Percentiles rank a stretch among this genome's conserved stretches.
Conservation (phyloP, 2,113 vertebrate genomes). For the Monopterus albus region DNA sequence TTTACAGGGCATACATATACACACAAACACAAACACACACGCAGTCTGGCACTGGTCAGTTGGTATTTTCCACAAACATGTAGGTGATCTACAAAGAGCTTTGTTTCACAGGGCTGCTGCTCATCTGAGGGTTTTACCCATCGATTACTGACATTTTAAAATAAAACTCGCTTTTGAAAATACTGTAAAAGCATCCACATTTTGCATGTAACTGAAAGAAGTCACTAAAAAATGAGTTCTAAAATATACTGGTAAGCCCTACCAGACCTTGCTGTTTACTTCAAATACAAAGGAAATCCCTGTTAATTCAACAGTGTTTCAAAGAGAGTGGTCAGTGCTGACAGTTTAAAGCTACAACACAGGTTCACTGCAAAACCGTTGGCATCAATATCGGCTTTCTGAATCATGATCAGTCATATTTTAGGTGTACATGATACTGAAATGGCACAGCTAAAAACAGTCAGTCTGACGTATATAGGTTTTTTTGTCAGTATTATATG, state of each 20-base stretch:
- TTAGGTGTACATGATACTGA: slow-evolving; percentile 16
- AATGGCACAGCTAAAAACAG: slow-evolving; percentile 45
- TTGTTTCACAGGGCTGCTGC: background rate
- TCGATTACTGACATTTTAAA: background rate
- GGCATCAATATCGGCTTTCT: background rate
- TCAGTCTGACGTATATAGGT: slow-evolving; percentile 20
- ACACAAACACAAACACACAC: slow-evolving; percentile 3
- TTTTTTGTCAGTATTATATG: slow-evolving; percentile 44
- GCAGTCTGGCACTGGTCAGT: slow-evolving; percentile 37
- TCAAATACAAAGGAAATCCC: background rate
- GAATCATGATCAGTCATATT: slow-evolving; percentile 17
- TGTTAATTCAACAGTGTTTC: background rate
- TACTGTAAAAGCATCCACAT: background rate
- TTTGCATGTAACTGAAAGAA: background rate
- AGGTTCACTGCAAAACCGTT: background rate
- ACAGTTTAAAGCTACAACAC: too few species aligned
- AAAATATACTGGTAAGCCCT: background rate
- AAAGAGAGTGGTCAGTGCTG: background rate
- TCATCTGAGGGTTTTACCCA: background rate
- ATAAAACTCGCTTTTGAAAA: background rate
- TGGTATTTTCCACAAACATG: slow-evolving; percentile 31
- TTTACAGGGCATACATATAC: slow-evolving; percentile 41
- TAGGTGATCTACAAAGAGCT: background rate
- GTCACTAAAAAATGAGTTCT: background rate
- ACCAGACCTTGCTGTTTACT: background rate